Conservation (phyloP, 2,888 invertebrate genomes). For the Eupithecia tripunctaria region DNA sequence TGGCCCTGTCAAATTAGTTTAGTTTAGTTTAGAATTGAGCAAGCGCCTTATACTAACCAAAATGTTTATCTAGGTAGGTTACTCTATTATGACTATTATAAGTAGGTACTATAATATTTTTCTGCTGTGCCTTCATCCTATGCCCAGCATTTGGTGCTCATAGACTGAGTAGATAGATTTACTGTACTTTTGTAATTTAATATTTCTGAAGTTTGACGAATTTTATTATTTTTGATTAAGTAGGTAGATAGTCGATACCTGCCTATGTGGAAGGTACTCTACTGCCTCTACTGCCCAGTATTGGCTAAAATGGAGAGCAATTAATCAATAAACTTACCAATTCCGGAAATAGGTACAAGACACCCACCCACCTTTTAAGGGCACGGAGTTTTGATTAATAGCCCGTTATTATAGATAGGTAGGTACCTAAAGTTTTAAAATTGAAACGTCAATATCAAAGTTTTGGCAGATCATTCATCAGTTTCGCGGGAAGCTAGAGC, state of each 20-base stretch:
- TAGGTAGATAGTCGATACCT: too few species aligned
- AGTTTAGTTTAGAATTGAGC: too few species aligned
- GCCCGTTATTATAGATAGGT: neutral
- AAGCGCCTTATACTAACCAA: neutral
- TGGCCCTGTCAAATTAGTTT: too few species aligned
- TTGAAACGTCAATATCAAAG: constrained; percentile 9
- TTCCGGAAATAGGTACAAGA: neutral
- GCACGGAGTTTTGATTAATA: constrained; percentile 2
- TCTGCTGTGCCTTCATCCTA: too few species aligned
- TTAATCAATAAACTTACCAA: neutral
- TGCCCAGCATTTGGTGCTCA: too few species aligned
- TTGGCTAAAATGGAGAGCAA: neutral
- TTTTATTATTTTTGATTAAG: neutral
- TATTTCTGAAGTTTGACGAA: neutral
- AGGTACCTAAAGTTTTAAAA: constrained; percentile 13
- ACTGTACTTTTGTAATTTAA: neutral
- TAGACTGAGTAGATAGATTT: too few species aligned
- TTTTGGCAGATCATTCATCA: constrained; percentile 11
- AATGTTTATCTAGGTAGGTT: neutral
- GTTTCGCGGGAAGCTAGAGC: neutral
- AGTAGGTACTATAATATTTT: too few species aligned
- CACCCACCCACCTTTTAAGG: neutral
- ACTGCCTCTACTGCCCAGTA: neutral
- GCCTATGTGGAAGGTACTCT: too few species aligned
- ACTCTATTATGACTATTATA: too few species aligned